Percentiles rank a stretch among this genome's conserved stretches.
phyloP scores from a whole-genome alignment of 2,113 vertebrate genomes.

The Lota lota region DNA sequence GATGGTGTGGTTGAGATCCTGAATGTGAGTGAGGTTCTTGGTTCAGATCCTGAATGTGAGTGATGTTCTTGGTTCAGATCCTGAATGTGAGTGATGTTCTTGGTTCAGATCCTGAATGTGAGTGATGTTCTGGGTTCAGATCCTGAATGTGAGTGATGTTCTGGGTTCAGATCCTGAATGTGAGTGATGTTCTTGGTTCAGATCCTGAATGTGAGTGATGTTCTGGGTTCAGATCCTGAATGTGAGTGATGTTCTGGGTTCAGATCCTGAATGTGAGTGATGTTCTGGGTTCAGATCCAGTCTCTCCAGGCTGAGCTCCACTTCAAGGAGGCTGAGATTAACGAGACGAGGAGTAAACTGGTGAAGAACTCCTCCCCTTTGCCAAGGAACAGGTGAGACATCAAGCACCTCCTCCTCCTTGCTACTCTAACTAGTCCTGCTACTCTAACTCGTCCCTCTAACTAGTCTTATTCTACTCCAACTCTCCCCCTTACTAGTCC shows the following conservation, averaged over 20 bases:
- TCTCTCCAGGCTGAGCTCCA: conserved; percentile 89
- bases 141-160: background rate
- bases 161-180: background rate
- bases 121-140: background rate
- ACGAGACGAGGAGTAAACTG: conserved; percentile 81
- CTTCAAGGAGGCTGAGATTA: conserved; percentile 96
- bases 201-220: background rate
- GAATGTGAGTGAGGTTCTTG: background rate
- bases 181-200: background rate
- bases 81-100: background rate
- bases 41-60: background rate
- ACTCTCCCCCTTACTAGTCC: too few species aligned
- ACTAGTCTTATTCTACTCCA: too few species aligned
- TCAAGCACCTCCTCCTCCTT: background rate
- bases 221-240: background rate
- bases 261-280: background rate
- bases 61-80: background rate
- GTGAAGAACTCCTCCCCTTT: conserved; percentile 53
- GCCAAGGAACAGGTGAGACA: conserved; percentile 73
- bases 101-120: background rate
- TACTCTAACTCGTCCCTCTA: too few species aligned
- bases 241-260: background rate
- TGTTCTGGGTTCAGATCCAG: conserved; percentile 76
- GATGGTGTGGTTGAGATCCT: background rate
- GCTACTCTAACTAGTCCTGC: too few species aligned